phyloP scores from a whole-genome alignment of 2,888 invertebrate genomes.

The Heliconius ethilla region DNA sequence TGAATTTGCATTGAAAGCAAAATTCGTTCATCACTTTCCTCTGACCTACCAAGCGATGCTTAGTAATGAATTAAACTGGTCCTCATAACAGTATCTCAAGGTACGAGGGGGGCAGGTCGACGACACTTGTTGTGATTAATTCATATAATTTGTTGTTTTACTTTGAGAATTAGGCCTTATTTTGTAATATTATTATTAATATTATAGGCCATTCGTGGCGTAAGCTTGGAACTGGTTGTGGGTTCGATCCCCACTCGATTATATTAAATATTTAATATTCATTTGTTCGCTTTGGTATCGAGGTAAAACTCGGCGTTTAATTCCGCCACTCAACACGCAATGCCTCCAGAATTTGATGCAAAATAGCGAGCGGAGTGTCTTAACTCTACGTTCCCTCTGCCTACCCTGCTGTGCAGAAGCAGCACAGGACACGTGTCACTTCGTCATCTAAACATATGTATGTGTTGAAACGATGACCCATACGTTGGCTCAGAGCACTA shows the following conservation, averaged over 20 bases:
- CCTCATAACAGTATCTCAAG: constrained; percentile 70
- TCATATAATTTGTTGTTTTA: constrained; percentile 1
- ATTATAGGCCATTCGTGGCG: too few relatives aligned
- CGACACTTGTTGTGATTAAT: constrained; percentile 24
- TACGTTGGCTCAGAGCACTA: constrained; percentile 63
- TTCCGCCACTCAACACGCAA: too few relatives aligned
- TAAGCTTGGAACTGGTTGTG: too few relatives aligned
- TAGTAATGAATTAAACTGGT: constrained; percentile 72
- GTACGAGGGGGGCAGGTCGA: constrained; percentile 55
- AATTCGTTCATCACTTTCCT: constrained; percentile 79
- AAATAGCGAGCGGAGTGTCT: too few relatives aligned
- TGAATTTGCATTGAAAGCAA: constrained; percentile 74
- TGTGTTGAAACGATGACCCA: constrained; percentile 77
- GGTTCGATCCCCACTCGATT: too few relatives aligned
- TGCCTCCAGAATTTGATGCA: too few relatives aligned
- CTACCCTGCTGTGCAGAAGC: too few relatives aligned
- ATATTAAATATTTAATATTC: too few relatives aligned
- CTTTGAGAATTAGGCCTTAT: constrained; percentile 5
- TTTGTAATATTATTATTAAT: neutral
- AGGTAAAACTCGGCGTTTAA: too few relatives aligned
- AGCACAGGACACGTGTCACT: constrained; percentile 56
- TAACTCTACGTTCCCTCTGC: too few relatives aligned
- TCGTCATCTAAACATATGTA: constrained; percentile 62
- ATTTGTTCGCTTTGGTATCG: too few relatives aligned
- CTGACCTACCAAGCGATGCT: constrained; percentile 65